Conservation (phyloP, 2,888 invertebrate species). For the Agelastica alni region DNA sequence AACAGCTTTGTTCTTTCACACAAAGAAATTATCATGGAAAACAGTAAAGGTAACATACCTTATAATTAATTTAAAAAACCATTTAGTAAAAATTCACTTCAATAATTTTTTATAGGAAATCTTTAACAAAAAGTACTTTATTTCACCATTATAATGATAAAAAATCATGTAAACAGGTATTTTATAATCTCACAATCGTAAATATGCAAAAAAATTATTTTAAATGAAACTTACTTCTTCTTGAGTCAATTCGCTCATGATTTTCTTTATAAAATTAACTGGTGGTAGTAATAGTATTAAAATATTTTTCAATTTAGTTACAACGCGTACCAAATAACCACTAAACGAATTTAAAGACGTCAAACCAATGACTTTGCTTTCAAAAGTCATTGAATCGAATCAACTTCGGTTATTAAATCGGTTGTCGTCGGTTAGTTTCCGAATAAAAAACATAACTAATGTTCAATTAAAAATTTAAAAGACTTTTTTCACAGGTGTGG, state of each 20-base stretch:
- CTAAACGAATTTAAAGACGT: conserved; percentile 45
- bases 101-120: no score
- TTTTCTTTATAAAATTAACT: conserved; percentile 24
- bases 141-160: conserved; percentile 3
- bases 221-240: conserved; percentile 76
- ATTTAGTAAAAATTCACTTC: no score
- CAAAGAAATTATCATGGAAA: not conserved
- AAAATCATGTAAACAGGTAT: conserved; percentile 2
- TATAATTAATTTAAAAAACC: not conserved
- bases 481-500: no score
- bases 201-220: not conserved
- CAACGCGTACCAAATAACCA: conserved; percentile 35
- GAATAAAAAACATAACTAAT: no score
- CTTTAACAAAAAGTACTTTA: not conserved
- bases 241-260: conserved; percentile 84
- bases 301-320: conserved; percentile 32
- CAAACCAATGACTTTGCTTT: conserved; percentile 35
- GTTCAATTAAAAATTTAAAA: no score
- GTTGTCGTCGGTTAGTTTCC: conserved; percentile 4
- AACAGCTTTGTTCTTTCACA: conserved; percentile 2
- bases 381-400: conserved; percentile 8
- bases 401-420: not conserved
- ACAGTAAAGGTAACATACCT: not conserved
- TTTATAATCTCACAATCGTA: not conserved
- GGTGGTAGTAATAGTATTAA: conserved; percentile 12